These are phyloP conservation scores for Habropoda laboriosa DNA, from an alignment of 1,140 invertebrate species.

Conservation along the genomic window DNA sequence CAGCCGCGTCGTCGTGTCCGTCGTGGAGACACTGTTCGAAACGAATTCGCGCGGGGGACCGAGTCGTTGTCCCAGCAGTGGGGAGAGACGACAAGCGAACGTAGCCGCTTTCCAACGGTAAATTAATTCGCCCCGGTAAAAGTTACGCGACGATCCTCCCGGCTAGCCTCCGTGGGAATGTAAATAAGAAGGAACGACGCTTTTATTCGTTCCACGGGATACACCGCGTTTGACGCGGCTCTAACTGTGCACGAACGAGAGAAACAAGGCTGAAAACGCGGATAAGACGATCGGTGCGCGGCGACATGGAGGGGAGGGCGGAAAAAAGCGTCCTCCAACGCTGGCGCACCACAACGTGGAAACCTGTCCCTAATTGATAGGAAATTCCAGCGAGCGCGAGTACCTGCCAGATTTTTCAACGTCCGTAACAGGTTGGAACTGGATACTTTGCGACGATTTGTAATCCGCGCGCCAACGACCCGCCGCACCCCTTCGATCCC, in stretches of 20 bases:
- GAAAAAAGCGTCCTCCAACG: slow-evolving; percentile 56
- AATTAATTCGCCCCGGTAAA: slow-evolving; percentile 30
- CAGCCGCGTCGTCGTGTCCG: background rate
- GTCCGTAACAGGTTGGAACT: slow-evolving; percentile 75
- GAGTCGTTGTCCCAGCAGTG: no score
- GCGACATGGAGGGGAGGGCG: slow-evolving; percentile 1
- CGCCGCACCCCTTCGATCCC: slow-evolving; percentile 7
- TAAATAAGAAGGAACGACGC: slow-evolving; percentile 46
- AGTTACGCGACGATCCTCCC: slow-evolving; percentile 15
- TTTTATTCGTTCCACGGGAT: slow-evolving; percentile 43
- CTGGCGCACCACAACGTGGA: slow-evolving; percentile 61
- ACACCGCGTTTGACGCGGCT: slow-evolving; percentile 59
- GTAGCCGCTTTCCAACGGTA: slow-evolving; percentile 22
- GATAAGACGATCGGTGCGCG: background rate
- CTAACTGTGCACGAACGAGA: slow-evolving; percentile 65
- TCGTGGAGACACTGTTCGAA: background rate
- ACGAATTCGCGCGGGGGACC: slow-evolving; percentile 11
- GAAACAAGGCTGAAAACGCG: slow-evolving; percentile 49
- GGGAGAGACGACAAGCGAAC: background rate
- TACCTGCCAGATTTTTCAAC: slow-evolving; percentile 73
- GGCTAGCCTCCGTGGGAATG: slow-evolving; percentile 44
- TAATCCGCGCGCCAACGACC: slow-evolving; percentile 69
- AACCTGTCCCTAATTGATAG: slow-evolving; percentile 81
- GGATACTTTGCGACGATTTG: slow-evolving; percentile 75
- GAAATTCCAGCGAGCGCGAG: slow-evolving; percentile 74